Percentiles rank a stretch among this genome's conserved stretches.
These are phyloP conservation scores for Cirrhinus molitorella DNA, from an alignment of 2,797 vertebrate species.

Conservation along the genomic window DNA sequence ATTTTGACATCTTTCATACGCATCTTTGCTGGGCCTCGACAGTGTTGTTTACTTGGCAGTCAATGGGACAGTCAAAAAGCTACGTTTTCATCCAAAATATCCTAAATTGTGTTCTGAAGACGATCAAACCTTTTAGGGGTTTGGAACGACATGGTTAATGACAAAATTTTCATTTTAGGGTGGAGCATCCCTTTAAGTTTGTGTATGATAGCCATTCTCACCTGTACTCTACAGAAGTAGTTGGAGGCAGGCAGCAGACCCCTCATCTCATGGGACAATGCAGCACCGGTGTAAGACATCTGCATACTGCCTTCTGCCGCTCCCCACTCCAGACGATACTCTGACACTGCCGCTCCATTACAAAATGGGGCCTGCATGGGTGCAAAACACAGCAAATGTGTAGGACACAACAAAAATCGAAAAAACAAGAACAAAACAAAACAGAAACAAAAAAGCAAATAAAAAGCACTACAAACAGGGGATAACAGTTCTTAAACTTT, in stretches of 20 bases:
- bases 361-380: slow-evolving; percentile 82
- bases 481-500: no score
- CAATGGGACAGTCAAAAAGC: no score
- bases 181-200: no score
- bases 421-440: background rate
- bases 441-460: background rate
- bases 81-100: no score
- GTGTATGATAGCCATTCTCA: slow-evolving; percentile 59
- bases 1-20: no score
- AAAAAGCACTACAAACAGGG: background rate
- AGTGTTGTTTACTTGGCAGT: no score
- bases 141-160: no score
- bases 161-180: no score
- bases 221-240: slow-evolving; percentile 95
- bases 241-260: slow-evolving; percentile 91
- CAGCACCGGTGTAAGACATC: slow-evolving; percentile 87
- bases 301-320: slow-evolving; percentile 94
- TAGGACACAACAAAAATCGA: background rate
- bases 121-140: no score
- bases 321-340: slow-evolving; percentile 95
- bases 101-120: no score
- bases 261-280: slow-evolving; percentile 88
- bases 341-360: slow-evolving; percentile 89
- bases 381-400: slow-evolving; percentile 6
- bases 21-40: no score